Conservation (phyloP, 2,113 vertebrate genomes). For the Silurus asotus region DNA sequence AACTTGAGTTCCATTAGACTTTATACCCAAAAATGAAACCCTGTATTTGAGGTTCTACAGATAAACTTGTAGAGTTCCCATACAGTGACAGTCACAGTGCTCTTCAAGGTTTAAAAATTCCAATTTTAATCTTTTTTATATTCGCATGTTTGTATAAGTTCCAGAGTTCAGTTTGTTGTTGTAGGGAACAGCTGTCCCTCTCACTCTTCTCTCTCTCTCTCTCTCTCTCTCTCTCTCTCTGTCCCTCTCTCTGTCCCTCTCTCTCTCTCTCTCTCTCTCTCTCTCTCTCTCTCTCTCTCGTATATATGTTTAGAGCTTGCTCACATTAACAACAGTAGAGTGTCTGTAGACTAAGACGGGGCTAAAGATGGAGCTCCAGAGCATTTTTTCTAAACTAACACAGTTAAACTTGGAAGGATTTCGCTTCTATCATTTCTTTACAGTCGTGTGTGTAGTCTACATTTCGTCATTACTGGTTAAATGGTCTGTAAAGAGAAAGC, state of each 20-base stretch:
- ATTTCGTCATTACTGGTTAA: conserved; percentile 65
- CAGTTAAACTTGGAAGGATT: conserved; percentile 57
- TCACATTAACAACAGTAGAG: not conserved
- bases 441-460: conserved; percentile 64
- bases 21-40: too few relatives aligned
- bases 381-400: not conserved
- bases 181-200: not conserved
- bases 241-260: not conserved
- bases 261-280: not conserved
- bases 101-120: too few relatives aligned
- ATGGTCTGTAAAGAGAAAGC: conserved; percentile 66
- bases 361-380: conserved; percentile 44
- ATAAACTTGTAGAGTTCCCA: too few relatives aligned
- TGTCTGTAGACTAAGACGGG: not conserved
- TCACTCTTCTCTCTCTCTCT: too few relatives aligned
- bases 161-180: too few relatives aligned
- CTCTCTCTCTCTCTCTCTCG: too few relatives aligned
- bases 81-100: too few relatives aligned
- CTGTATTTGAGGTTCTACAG: too few relatives aligned
- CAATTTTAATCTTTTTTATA: too few relatives aligned
- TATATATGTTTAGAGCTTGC: not conserved
- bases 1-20: too few relatives aligned
- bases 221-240: too few relatives aligned
- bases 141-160: too few relatives aligned
- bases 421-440: conserved; percentile 62